A percentile compares a stretch with the other conserved stretches of the same genome.
Conservation (phyloP, 92 coral and sea anemone genomes). For the Zoanthus solanderi region DNA sequence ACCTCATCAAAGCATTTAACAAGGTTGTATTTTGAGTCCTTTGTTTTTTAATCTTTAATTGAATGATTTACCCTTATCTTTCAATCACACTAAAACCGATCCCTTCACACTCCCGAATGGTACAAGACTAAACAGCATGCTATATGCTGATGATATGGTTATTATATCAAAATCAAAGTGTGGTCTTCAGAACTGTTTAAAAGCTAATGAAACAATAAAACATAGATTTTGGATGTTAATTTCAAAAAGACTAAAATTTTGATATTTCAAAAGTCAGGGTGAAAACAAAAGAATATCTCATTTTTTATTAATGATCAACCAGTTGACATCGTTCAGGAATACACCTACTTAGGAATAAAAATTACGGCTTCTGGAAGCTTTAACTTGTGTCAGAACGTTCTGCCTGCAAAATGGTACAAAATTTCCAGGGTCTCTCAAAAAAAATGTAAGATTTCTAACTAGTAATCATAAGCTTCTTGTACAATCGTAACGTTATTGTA, state of each 20-base stretch:
- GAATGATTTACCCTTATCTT: neutral
- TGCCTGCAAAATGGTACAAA: neutral
- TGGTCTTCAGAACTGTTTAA: neutral
- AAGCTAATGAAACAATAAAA: constrained; percentile 23
- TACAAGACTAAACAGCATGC: constrained; percentile 41
- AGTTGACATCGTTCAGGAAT: too few relatives aligned
- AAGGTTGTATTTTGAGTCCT: too few relatives aligned
- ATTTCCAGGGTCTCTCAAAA: neutral
- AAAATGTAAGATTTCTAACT: neutral
- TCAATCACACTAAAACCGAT: too few relatives aligned
- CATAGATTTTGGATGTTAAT: constrained; percentile 11
- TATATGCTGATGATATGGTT: constrained; percentile 44
- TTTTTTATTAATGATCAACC: constrained; percentile 25
- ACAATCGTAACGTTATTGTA: too few relatives aligned
- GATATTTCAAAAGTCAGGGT: neutral
- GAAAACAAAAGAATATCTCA: constrained; percentile 23
- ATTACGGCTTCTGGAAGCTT: too few relatives aligned
- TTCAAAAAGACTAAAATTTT: neutral
- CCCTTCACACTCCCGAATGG: constrained; percentile 43
- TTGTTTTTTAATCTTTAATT: neutral
- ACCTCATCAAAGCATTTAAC: neutral
- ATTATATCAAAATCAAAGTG: constrained; percentile 31
- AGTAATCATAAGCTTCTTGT: neutral
- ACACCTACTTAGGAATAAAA: too few relatives aligned
- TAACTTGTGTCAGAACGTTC: too few relatives aligned